Conservation (phyloP, 2,888 invertebrate genomes). For the Dorcus hopei region DNA sequence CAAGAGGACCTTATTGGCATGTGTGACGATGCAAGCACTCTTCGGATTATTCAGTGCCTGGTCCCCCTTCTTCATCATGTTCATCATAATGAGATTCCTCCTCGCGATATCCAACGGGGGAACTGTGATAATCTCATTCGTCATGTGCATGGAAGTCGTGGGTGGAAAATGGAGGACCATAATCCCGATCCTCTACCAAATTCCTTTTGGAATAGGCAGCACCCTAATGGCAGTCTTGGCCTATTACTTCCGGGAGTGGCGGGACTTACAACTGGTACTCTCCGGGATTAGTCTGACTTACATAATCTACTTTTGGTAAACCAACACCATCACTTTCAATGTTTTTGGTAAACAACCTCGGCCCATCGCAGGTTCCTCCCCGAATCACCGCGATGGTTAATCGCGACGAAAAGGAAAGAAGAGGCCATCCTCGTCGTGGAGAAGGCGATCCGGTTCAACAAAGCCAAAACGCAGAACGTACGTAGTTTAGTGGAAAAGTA, state of each 20-base stretch:
- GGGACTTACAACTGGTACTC: conserved; percentile 56
- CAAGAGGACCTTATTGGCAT: conserved; percentile 55
- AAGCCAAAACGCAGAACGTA: conserved; percentile 4
- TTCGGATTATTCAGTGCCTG: conserved; percentile 55
- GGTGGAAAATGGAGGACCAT: conserved; percentile 60
- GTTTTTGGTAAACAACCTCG: not conserved
- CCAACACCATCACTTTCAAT: conserved; percentile 6
- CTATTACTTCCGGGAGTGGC: conserved; percentile 61
- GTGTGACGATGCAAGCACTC: conserved; percentile 55
- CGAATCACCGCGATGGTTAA: conserved; percentile 63
- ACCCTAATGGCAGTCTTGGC: conserved; percentile 57
- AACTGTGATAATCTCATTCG: conserved; percentile 63
- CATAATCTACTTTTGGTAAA: conserved; percentile 53
- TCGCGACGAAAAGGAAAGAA: conserved; percentile 54
- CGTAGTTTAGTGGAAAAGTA: conserved; percentile 33
- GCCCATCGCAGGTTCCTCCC: conserved; percentile 47
- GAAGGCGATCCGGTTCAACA: conserved; percentile 41
- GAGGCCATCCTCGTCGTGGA: conserved; percentile 51
- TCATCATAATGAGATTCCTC: conserved; percentile 55
- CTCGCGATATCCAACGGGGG: conserved; percentile 62
- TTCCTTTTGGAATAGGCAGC: conserved; percentile 62
- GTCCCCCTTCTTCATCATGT: conserved; percentile 54
- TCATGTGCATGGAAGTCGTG: conserved; percentile 63
- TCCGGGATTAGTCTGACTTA: conserved; percentile 54
- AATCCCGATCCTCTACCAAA: conserved; percentile 61